phyloP scores from a whole-genome alignment of 2,113 vertebrate species.

The Lipophrys pholis region DNA sequence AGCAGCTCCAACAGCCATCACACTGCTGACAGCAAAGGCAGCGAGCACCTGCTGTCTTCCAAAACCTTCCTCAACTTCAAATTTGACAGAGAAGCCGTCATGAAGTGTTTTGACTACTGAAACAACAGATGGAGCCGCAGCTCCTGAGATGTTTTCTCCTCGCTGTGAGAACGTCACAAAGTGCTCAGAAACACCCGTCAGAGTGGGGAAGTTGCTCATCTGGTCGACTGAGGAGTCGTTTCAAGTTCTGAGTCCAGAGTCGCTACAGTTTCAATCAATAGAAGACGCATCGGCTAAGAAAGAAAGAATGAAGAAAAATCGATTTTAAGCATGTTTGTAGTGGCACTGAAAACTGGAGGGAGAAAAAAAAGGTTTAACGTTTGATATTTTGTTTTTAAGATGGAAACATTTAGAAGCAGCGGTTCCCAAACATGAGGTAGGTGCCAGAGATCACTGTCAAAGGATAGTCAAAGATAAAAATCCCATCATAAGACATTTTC shows the following conservation, averaged over 20 bases:
- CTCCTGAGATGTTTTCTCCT: background rate
- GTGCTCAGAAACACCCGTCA: background rate
- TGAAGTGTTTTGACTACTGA: slow-evolving; percentile 95
- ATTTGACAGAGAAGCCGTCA: slow-evolving; percentile 95
- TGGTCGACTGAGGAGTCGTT: background rate
- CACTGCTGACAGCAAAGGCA: slow-evolving; percentile 82
- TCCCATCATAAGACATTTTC: no score
- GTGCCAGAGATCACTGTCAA: background rate
- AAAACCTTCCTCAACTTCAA: slow-evolving; percentile 93
- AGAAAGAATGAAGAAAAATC: background rate
- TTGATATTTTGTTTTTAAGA: slow-evolving; percentile 39
- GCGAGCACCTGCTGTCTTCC: slow-evolving; percentile 86
- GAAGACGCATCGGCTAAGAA: background rate
- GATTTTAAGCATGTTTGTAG: slow-evolving; percentile 27
- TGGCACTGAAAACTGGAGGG: background rate
- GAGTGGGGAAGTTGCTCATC: no score
- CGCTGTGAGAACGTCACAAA: slow-evolving; percentile 73
- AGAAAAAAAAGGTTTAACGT: background rate
- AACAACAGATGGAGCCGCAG: no score
- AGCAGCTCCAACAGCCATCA: slow-evolving; percentile 78
- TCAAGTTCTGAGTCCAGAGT: background rate
- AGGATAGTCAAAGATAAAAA: background rate
- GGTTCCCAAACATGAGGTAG: background rate
- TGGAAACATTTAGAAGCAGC: background rate
- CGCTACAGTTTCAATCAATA: background rate